These are phyloP conservation scores for Machaerirhynchus nigripectus DNA, from an alignment of 2,113 vertebrate species.

Conservation along the genomic window DNA sequence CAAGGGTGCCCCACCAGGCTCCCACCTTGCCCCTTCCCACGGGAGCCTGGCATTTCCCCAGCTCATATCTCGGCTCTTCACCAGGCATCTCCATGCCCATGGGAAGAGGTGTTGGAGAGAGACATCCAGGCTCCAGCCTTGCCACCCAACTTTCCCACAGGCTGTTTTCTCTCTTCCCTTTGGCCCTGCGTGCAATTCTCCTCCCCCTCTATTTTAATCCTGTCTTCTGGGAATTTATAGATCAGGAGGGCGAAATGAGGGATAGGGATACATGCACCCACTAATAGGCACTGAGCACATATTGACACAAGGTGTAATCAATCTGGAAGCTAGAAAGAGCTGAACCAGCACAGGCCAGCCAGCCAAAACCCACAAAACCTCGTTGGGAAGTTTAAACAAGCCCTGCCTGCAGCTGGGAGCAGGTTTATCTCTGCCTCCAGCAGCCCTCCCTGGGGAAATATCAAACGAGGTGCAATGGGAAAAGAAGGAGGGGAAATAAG, in stretches of 20 bases:
- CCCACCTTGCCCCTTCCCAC: fast-evolving
- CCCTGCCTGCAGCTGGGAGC: neutral
- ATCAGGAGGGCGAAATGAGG: slow-evolving; percentile 55
- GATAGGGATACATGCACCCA: slow-evolving; percentile 23
- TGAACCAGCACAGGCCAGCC: slow-evolving; percentile 59
- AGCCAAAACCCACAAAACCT: slow-evolving; percentile 53
- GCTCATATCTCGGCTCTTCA: neutral
- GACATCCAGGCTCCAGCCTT: neutral
- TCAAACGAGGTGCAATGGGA: neutral
- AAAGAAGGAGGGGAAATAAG: neutral
- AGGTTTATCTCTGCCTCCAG: neutral
- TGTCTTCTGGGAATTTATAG: slow-evolving; percentile 74
- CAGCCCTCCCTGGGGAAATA: neutral
- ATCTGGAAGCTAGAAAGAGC: slow-evolving; percentile 57
- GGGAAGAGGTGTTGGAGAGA: neutral
- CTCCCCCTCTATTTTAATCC: slow-evolving; percentile 55
- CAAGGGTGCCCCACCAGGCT: fast-evolving
- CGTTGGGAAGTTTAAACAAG: neutral
- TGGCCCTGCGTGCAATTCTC: neutral
- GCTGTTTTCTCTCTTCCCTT: neutral
- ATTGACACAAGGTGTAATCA: slow-evolving; percentile 69
- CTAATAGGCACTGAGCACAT: slow-evolving; percentile 60
- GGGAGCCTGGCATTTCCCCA: neutral
- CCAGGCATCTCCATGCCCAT: fast-evolving
- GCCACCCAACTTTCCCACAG: neutral